Conservation (phyloP, 2,113 vertebrate species). For the Peromyscus polionotus region DNA sequence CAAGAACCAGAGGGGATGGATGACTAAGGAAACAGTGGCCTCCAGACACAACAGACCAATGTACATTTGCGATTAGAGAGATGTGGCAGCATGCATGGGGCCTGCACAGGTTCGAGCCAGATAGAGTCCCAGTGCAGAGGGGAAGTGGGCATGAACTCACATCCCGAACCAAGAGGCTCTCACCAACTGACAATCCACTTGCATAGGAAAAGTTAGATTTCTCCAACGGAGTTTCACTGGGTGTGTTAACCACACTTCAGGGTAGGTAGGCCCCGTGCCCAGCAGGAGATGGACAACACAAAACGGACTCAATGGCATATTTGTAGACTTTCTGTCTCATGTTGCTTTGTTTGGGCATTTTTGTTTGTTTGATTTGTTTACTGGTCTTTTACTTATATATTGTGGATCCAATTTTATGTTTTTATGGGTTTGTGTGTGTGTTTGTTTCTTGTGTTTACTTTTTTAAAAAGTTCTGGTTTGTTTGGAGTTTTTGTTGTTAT, state of each 20-base stretch:
- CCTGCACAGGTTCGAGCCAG: neutral
- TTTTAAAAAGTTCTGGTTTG: neutral
- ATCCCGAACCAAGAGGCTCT: neutral
- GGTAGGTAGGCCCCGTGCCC: neutral
- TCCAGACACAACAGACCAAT: neutral
- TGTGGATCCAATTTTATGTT: neutral
- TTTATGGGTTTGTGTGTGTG: neutral
- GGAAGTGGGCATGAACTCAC: neutral
- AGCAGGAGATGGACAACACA: neutral
- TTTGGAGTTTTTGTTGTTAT: neutral
- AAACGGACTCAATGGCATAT: neutral
- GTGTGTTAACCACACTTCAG: neutral
- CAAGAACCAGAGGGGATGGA: neutral
- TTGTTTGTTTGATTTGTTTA: neutral
- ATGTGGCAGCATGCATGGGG: neutral
- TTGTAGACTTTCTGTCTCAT: neutral
- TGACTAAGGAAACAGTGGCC: neutral
- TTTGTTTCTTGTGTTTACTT: neutral
- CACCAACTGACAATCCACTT: neutral
- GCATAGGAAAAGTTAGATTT: neutral
- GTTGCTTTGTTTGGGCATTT: neutral
- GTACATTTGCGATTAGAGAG: neutral
- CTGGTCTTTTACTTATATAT: neutral
- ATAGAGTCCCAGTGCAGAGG: neutral
- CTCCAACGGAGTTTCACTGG: neutral